A percentile compares a stretch with the other conserved stretches of the same genome.
phyloP scores from a whole-genome alignment of 2,888 invertebrate species.

The Dolichopus griseipennis region DNA sequence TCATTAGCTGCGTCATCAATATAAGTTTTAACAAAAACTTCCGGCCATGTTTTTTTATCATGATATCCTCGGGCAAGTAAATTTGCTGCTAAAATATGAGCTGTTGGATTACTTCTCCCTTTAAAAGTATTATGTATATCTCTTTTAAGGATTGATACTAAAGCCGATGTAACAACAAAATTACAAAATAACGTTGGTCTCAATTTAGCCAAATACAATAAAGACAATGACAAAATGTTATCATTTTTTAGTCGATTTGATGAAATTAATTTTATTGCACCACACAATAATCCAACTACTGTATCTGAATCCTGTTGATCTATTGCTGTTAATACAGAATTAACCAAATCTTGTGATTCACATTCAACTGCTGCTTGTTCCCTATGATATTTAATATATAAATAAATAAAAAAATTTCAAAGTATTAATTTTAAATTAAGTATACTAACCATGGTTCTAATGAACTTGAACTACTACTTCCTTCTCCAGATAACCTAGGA shows the following conservation, averaged over 20 bases:
- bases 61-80: conserved; percentile 71
- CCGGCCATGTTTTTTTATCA: conserved; percentile 84
- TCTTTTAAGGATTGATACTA: conserved; percentile 72
- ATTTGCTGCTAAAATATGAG: conserved; percentile 76
- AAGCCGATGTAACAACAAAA: conserved; percentile 65
- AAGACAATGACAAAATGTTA: conserved; percentile 59
- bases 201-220: conserved; percentile 73
- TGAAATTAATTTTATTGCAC: conserved; percentile 69
- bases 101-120: conserved; percentile 68
- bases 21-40: conserved; percentile 83
- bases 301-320: conserved; percentile 73
- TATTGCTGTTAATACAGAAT: conserved; percentile 63
- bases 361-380: conserved; percentile 68
- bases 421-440: no score
- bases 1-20: conserved; percentile 92
- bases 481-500: conserved; percentile 26
- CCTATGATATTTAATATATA: not conserved
- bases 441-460: conserved; percentile 49
- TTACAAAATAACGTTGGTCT: conserved; percentile 67
- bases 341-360: conserved; percentile 69
- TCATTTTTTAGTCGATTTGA: conserved; percentile 78
- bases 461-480: conserved; percentile 28
- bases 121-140: conserved; percentile 61
- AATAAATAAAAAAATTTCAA: not conserved
- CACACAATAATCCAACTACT: conserved; percentile 72